Evolutionary conservation across 2,888 invertebrate genomes (phyloP), one percentile per base, ranked within the genome.

Genomic region (Trichogramma dendrolimi): DNA sequence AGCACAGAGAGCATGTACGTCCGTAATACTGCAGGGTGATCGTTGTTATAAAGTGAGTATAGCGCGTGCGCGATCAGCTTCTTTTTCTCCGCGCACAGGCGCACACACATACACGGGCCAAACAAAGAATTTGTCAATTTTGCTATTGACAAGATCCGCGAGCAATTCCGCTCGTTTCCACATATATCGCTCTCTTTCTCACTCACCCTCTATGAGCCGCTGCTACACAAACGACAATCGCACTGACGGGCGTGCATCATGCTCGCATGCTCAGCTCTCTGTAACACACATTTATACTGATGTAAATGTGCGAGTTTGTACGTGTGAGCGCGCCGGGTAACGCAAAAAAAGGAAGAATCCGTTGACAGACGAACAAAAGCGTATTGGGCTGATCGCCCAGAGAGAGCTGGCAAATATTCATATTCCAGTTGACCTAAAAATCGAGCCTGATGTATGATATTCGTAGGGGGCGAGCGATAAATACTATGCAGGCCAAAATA

Each of bases 41-140:
- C 27, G 27, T 27, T 27, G 27, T 3, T 27, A 27, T 27, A 27
- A 27, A 27, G 27, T 27, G 27, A 27, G 27, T 27, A 27, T 27
- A 27, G 27, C 27, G 27, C 27, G 27, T 27, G 27, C 27, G 27
- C 27, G 27, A 27, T 27, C 27, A 27, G 27, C 40, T 43, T 40
- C 39, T 40, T 52, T 52, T 47, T 40, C n/a, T 10, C 5, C 39
- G 10, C 6, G 7, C 10, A 4, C 43, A 4, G 2, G 2, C 27
- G 3, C 27, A 27, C 27, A 27, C 27, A 2, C 27, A 27, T 3
- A 3, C 27, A 27, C 27, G 27, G 27, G 49, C 4, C 46, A 39
- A 56, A 61, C 56, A 61, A 61, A 58, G 58, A 58, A 59, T 53
- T 43, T 27, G 40, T 63, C 62, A 56, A 59, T 56, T 56, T 54